A percentile compares a stretch with the other conserved stretches of the same genome.
phyloP scores from a whole-genome alignment of 2,888 invertebrate species.

The Temnothorax ravouxi region DNA sequence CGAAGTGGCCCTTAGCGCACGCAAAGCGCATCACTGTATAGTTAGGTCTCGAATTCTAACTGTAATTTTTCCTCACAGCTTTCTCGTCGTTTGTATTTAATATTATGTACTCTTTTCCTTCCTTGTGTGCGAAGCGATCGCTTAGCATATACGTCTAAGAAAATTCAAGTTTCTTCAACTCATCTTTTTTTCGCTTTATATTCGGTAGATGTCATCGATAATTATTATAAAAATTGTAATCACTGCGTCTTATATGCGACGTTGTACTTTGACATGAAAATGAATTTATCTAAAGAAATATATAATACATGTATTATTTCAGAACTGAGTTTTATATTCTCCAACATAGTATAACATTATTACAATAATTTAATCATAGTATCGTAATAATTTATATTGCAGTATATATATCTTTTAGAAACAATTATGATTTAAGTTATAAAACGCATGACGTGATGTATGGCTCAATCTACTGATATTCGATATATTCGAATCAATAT shows the following conservation, averaged over 20 bases:
- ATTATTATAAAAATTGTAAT: neutral
- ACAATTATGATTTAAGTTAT: too few species aligned
- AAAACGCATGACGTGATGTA: too few species aligned
- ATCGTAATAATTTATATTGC: neutral
- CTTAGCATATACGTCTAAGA: neutral
- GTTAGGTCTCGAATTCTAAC: neutral
- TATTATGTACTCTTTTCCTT: neutral
- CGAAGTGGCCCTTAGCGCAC: too few species aligned
- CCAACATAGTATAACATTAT: neutral
- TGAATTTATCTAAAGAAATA: constrained; percentile 22
- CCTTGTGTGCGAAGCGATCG: neutral
- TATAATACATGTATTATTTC: constrained; percentile 28
- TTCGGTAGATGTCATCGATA: neutral
- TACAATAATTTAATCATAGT: neutral
- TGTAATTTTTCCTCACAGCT: neutral
- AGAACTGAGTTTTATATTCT: neutral
- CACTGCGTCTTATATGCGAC: neutral
- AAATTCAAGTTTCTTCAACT: neutral
- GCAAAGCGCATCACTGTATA: neutral
- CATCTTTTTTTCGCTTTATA: neutral
- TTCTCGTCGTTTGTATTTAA: neutral
- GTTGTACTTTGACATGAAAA: constrained; percentile 12
- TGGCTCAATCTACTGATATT: too few species aligned
- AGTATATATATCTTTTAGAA: too few species aligned
- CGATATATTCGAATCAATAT: too few species aligned